Base-by-base conservation (phyloP, 2,888 invertebrate genomes). In the Drosophila setosimentum region DNA sequence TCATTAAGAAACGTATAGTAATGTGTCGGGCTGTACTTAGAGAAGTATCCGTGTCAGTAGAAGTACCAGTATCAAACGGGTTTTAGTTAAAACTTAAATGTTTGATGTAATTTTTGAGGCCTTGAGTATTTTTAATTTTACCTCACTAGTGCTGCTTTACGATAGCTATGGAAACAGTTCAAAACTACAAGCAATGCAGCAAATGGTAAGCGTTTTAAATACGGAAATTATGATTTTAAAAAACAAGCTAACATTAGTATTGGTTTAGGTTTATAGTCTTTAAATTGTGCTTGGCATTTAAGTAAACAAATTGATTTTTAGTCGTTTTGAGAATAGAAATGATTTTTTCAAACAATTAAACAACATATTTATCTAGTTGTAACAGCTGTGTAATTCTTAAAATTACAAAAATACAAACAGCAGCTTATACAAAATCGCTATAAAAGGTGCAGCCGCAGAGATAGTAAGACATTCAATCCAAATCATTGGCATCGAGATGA, bases 401-500 rank as follows among this genome's bases (percentile, higher is more conserved):
- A 27, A 61, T 7, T 16, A 35, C 35, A 35, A 18, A 35, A 18
- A 16, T 18, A 35, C 35, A 18, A 6, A 16, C 16, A 18, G 35
- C 35, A 16, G 35, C 2, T 35, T 6, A 16, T 35, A 16, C 16
- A 35, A 18, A 35, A 35, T 11, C 18, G 18, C 13, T 66, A 67
- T 67, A 67, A 66, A 67, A 54, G 29, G 50, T n/a, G 40, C 42
- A 21, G 21, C 2, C 21, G 1, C 16, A 33, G 24, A 21, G 8
- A 33, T 24, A 40, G 6, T 24, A 11, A 7, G 21, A n/a, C 49
- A 68, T 53, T 67, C 49, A 33, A 53, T 32, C 18, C 35, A 35
- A n/a, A 21, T 1, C 35, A 16, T 33, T 30, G 37, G 40, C 45
- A n/a, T 24, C 62, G 21, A 51, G 0, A 71, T 71, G 71, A 63